Conservation (phyloP, 2,113 vertebrate species). For the Orientallactaga bullata region DNA sequence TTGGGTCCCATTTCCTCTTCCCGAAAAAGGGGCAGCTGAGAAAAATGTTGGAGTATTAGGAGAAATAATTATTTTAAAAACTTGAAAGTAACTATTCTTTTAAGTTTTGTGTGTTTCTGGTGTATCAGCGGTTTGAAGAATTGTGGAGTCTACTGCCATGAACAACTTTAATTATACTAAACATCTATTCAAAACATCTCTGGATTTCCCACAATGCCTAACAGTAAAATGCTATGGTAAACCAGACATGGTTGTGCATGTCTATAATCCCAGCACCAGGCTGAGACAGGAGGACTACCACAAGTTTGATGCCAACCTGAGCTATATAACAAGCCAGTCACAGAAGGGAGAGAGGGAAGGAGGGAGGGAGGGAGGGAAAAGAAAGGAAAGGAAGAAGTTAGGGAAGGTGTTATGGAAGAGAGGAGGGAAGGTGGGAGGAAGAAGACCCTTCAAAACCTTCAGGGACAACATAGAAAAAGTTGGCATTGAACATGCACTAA, state of each 20-base stretch:
- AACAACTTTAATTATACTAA: neutral
- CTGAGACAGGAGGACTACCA: neutral
- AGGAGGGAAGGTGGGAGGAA: too few species aligned
- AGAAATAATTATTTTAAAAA: neutral
- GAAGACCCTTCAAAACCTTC: neutral
- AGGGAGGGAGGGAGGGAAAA: too few species aligned
- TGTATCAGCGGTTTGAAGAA: neutral
- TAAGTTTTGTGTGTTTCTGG: neutral
- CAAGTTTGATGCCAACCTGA: neutral
- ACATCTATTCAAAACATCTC: neutral
- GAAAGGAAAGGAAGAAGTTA: too few species aligned
- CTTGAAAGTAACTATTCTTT: neutral
- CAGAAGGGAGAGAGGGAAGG: too few species aligned
- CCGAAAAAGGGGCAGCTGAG: neutral
- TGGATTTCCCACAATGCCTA: neutral
- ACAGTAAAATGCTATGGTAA: neutral
- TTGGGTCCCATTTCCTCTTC: neutral
- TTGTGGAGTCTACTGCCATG: neutral
- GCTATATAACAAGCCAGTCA: neutral
- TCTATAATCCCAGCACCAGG: neutral
- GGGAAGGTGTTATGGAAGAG: too few species aligned
- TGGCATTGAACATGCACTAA: constrained; percentile 29
- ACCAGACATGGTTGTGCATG: too few species aligned
- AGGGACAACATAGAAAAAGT: constrained; percentile 9
- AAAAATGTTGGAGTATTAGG: neutral